Evolutionary conservation across 2,888 invertebrate genomes (phyloP).

Genomic region (Sarcophaga carnaria): DNA sequence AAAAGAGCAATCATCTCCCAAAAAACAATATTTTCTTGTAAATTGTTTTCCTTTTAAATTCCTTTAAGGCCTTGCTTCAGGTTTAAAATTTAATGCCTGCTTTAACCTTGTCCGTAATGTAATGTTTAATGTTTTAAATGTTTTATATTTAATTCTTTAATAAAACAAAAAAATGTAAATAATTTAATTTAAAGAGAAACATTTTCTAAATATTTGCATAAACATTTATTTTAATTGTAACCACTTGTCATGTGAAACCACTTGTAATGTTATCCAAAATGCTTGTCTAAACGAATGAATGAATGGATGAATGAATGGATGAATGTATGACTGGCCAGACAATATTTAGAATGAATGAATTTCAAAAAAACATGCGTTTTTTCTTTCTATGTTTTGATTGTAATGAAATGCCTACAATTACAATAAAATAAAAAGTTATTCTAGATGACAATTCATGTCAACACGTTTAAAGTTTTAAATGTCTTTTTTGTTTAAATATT

Average conservation of each 20-base stretch:
- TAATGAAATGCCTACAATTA: background rate
- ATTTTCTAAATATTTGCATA: background rate
- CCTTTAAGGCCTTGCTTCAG: too few relatives aligned
- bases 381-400: background rate
- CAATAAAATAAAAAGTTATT: background rate
- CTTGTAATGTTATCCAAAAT: constrained; percentile 43
- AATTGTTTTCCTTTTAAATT: too few relatives aligned
- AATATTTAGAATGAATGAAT: background rate
- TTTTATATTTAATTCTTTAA: background rate
- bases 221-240: constrained; percentile 19
- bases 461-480: background rate
- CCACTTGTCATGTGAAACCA: constrained; percentile 30
- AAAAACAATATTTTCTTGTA: too few relatives aligned
- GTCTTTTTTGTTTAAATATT: background rate
- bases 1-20: too few relatives aligned
- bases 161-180: too few relatives aligned
- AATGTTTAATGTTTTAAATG: background rate
- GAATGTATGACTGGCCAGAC: background rate
- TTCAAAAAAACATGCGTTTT: background rate
- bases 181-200: background rate
- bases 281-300: background rate
- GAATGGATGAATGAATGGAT: background rate
- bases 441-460: constrained; percentile 23
- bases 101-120: too few relatives aligned
- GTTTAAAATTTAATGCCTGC: too few relatives aligned